Evolutionary conservation across 1,140 invertebrate species (phyloP).

Genomic region (Scaptomyza graminum): DNA sequence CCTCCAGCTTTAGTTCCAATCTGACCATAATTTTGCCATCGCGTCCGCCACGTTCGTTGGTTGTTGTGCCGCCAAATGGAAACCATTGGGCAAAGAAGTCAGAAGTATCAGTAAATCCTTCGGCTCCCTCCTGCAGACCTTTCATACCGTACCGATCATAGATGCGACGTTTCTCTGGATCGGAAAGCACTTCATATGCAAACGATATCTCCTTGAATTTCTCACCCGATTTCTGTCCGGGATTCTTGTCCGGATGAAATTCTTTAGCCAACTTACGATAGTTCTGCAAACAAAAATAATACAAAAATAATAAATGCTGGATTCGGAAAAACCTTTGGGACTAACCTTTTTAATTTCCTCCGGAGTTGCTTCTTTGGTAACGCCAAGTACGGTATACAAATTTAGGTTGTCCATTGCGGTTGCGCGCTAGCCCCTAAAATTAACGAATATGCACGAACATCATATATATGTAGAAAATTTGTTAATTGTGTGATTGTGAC

Average conservation of each 20-base stretch:
- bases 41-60: constrained; percentile 27
- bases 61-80: constrained; percentile 80
- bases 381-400: constrained; percentile 93
- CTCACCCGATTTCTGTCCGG: constrained; percentile 88
- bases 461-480: constrained; percentile 38
- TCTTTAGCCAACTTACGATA: constrained; percentile 94
- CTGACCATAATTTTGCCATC: constrained; percentile 70
- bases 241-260: constrained; percentile 95
- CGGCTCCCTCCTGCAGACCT: constrained; percentile 90
- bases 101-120: constrained; percentile 85
- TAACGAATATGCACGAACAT: constrained; percentile 47
- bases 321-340: background rate
- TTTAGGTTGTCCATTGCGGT: constrained; percentile 88
- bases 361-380: constrained; percentile 89
- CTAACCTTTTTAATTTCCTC: constrained; percentile 95
- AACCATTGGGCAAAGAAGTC: constrained; percentile 87
- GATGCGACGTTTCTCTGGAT: constrained; percentile 88
- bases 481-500: constrained; percentile 36
- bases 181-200: constrained; percentile 93
- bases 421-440: constrained; percentile 36
- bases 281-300: constrained; percentile 85
- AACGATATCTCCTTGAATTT: constrained; percentile 95
- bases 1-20: constrained; percentile 92
- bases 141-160: constrained; percentile 92
- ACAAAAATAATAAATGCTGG: too few species aligned